Conservation (phyloP, 2,888 invertebrate genomes). For the Cerastis rubricosa region DNA sequence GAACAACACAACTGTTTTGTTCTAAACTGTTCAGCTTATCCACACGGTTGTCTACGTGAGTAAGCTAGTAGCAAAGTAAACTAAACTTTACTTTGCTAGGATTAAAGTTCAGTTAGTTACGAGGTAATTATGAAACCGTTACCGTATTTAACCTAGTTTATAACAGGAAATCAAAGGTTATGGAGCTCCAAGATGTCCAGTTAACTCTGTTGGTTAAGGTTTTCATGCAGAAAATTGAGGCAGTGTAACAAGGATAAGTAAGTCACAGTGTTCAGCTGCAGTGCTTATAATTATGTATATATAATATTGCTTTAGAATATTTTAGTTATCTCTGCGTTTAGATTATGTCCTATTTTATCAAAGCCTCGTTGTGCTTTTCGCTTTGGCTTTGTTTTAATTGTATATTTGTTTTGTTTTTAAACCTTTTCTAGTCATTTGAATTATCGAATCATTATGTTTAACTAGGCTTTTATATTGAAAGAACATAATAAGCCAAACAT, state of each 20-base stretch:
- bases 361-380: not conserved
- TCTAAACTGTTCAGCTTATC: conserved; percentile 43
- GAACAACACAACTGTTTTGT: conserved; percentile 46
- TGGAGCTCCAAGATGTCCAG: conserved; percentile 1
- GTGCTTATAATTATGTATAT: not conserved
- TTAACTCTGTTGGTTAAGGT: conserved; percentile 8
- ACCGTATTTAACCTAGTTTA: conserved; percentile 50
- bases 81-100: not conserved
- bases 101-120: conserved; percentile 52
- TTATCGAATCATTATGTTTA: too few species aligned
- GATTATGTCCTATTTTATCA: not conserved
- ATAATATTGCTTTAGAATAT: too few species aligned
- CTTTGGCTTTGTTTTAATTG: too few species aligned
- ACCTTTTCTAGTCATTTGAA: too few species aligned
- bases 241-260: not conserved
- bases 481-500: too few species aligned
- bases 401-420: too few species aligned
- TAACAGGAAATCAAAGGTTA: conserved; percentile 50
- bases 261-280: not conserved
- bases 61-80: conserved; percentile 53
- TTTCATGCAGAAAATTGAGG: conserved; percentile 10
- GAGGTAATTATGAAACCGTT: conserved; percentile 39
- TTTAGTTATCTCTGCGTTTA: not conserved
- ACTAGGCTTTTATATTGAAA: too few species aligned
- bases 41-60: conserved; percentile 53